These are phyloP conservation scores for Bucco capensis DNA, from an alignment of 2,113 vertebrate species.

Conservation along the genomic window DNA sequence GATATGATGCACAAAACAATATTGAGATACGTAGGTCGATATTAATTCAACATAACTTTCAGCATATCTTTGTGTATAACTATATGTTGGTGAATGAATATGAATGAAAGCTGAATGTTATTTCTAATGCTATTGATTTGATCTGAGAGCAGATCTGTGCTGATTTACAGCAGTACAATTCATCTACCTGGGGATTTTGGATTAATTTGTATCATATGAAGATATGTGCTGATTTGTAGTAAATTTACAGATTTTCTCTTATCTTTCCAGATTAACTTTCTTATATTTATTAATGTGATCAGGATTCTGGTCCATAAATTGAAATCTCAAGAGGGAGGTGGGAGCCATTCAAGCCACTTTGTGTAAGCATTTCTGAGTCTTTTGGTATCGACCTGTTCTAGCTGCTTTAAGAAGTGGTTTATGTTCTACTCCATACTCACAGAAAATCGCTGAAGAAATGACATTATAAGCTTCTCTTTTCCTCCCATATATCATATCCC, in stretches of 20 bases:
- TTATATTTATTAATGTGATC: conserved; percentile 79
- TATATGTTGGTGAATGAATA: not conserved
- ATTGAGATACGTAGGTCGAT: not conserved
- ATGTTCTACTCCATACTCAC: not conserved
- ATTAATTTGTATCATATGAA: not conserved
- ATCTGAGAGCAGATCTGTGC: not conserved
- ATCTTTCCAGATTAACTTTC: conserved; percentile 68
- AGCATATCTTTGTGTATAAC: not conserved
- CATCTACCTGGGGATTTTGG: not conserved
- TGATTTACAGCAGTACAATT: not conserved
- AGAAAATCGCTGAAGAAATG: not conserved
- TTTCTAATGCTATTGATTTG: not conserved
- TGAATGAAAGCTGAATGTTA: not conserved
- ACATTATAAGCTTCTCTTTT: not conserved
- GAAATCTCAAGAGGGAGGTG: conserved; percentile 55
- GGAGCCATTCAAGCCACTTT: conserved; percentile 53
- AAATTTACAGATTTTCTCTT: not conserved
- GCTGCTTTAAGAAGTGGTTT: not conserved
- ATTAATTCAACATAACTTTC: not conserved
- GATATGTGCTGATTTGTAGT: not conserved
- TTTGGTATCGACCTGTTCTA: not conserved
- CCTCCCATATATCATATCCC: not conserved
- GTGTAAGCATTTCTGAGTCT: conserved; percentile 56
- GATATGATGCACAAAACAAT: not conserved
- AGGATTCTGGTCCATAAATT: conserved; percentile 74